These are phyloP conservation scores for Thumatha senex DNA, from an alignment of 2,888 invertebrate genomes.

Conservation along the genomic window DNA sequence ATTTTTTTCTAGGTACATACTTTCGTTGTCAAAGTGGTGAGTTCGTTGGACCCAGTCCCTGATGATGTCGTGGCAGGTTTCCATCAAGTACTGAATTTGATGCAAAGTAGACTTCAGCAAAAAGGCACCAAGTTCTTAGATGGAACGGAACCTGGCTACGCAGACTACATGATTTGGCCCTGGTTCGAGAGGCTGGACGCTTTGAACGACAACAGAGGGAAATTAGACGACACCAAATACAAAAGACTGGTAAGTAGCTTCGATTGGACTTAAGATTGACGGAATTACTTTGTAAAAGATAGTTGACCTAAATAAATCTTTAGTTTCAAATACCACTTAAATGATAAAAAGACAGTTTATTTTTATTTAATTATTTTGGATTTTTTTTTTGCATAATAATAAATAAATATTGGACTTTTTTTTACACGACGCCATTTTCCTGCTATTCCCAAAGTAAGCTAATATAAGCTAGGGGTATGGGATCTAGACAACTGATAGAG, in stretches of 20 bases:
- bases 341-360: no score
- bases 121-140: constrained; percentile 85
- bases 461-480: no score
- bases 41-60: constrained; percentile 46
- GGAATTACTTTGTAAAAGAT: no score
- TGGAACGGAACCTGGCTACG: constrained; percentile 88
- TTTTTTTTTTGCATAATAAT: no score
- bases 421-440: no score
- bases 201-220: constrained; percentile 71
- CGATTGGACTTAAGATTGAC: not conserved
- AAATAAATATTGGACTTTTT: no score
- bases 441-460: no score
- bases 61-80: constrained; percentile 46
- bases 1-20: not conserved
- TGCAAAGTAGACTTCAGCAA: constrained; percentile 84
- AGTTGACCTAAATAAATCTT: no score
- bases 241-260: constrained; percentile 55
- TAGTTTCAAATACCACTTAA: no score
- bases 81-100: constrained; percentile 77
- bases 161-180: constrained; percentile 94
- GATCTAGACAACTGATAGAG: no score
- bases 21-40: constrained; percentile 35
- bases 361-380: no score
- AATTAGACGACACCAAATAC: constrained; percentile 81
- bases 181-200: constrained; percentile 88